Conservation (phyloP, 2,113 vertebrate genomes). For the Dromaius novaehollandiae region DNA sequence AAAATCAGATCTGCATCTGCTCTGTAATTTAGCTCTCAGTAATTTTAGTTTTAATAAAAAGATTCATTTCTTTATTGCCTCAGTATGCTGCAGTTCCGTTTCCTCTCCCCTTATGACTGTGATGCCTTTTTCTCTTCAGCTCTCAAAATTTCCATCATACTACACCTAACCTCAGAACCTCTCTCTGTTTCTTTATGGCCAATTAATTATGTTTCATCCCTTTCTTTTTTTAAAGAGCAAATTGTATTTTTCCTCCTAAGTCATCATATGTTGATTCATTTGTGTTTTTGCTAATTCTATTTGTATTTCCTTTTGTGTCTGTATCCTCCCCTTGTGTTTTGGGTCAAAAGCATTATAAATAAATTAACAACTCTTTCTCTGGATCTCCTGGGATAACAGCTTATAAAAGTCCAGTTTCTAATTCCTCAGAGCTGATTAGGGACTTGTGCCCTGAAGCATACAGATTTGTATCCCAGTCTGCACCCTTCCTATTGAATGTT, state of each 20-base stretch:
- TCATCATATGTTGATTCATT: background rate
- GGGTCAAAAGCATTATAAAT: background rate
- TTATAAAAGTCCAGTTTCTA: background rate
- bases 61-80: background rate
- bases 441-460: background rate
- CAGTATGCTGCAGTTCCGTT: background rate
- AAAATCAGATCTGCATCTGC: background rate
- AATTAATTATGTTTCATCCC: background rate
- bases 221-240: background rate
- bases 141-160: background rate
- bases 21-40: background rate
- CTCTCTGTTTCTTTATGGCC: background rate
- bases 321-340: background rate
- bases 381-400: background rate
- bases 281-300: background rate
- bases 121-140: background rate
- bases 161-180: background rate
- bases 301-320: background rate
- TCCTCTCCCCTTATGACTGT: background rate
- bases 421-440: background rate
- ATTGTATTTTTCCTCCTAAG: background rate
- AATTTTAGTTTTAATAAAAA: slow-evolving; percentile 12
- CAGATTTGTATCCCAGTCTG: background rate
- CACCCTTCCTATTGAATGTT: slow-evolving; percentile 14
- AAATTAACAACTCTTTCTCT: background rate